Base-by-base conservation (phyloP, 2,797 vertebrate species). In the Onychomys torridus region DNA sequence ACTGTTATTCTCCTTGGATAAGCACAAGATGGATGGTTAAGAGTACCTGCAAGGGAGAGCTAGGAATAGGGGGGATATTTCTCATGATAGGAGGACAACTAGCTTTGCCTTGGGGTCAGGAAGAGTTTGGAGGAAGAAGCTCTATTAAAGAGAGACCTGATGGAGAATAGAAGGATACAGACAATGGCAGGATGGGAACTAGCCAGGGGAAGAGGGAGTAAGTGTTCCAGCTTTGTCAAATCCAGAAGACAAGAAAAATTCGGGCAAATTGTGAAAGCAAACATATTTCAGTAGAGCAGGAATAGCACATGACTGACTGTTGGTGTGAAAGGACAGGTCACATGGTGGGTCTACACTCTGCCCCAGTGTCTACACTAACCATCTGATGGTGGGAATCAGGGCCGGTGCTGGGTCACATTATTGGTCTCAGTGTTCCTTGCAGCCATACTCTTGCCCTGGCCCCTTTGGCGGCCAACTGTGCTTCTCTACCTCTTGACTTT, bases 301-400 rank as follows among this genome's bases (percentile, higher is more conserved):
- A 61, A n/a, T 6, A 71, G 69, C 89, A 43, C 9, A 3, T 61
- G 43, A 73, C 11, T 61, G 43, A 73, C 11, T 61, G 61, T 17
- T 88, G 6, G 9, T 34, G 3, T 40, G 46, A 95, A 34, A 90
- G 89, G 57, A 79, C 63, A 79, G 55, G 37, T 57, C 86, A 52
- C 59, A 83, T 69, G 23, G 37, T 57, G 37, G 75, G 67, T 92
- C 87, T 71, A 94, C 81, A 87, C 43, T 83, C 89, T 67, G 27
- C 83, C 59, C 93, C 69, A 79, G 93, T 37, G 73, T n/a, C n/a
- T n/a, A n/a, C n/a, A n/a, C n/a, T n/a, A 32, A 27, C n/a, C 82
- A 34, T 85, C 87, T 61, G 32, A 49, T 84, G 34, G 78, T 65
- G 61, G 55, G 89, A 91, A 94, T 93, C 79, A 84, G 61, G 29